Conservation (phyloP, 2,113 vertebrate genomes). For the Saimiri boliviensis region DNA sequence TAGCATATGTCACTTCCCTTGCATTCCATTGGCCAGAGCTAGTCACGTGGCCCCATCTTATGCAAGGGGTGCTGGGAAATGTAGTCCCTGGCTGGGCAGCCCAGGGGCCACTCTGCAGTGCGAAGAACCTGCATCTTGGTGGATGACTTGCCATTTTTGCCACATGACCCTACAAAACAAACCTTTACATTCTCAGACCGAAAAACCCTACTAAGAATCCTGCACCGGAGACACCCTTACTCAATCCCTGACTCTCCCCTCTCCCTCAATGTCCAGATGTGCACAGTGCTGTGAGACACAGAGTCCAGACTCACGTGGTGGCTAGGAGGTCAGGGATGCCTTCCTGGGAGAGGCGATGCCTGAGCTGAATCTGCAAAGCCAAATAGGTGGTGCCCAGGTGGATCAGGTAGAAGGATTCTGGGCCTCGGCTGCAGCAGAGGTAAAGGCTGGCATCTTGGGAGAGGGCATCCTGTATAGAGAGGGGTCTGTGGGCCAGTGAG, state of each 20-base stretch:
- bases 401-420: no score
- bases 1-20: no score
- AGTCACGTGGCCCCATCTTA: background rate
- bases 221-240: background rate
- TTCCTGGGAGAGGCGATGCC: background rate
- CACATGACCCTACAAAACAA: background rate
- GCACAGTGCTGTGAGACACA: background rate
- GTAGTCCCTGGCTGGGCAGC: background rate
- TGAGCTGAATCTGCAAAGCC: background rate
- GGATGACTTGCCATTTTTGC: background rate
- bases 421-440: rapidly evolving
- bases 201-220: background rate
- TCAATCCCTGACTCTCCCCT: no score
- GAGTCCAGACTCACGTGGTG: background rate
- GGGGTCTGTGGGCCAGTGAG: background rate
- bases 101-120: rapidly evolving
- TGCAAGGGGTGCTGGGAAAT: background rate
- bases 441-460: no score
- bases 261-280: background rate
- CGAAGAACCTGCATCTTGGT: background rate
- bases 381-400: background rate
- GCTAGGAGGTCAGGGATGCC: background rate
- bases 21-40: background rate
- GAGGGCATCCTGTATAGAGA: background rate
- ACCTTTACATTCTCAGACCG: background rate